Conservation (phyloP, 2,113 vertebrate genomes). For the Archilochus colubris region DNA sequence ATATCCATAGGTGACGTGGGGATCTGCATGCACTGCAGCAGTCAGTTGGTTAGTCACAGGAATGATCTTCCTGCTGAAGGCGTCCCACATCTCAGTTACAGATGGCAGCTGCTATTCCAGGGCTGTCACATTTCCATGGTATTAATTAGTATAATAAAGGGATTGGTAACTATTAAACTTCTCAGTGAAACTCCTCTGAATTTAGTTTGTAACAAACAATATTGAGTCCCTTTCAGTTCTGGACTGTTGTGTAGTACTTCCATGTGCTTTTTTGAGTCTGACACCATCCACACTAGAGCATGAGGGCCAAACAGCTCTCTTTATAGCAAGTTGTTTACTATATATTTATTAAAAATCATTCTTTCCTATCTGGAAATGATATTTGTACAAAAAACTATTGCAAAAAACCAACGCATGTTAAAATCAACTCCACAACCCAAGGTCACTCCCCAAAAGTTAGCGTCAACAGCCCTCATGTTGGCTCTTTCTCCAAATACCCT, state of each 20-base stretch:
- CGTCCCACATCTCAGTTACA: not conserved
- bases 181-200: not conserved
- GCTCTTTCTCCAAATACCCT: not conserved
- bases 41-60: conserved; percentile 19
- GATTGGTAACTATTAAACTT: not conserved
- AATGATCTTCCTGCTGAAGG: conserved; percentile 6
- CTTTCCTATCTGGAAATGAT: not conserved
- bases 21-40: not conserved
- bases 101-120: not conserved
- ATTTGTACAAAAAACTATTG: not conserved
- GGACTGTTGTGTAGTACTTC: not conserved
- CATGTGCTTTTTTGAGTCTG: accelerated
- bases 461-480: not conserved
- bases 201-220: not conserved
- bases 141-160: not conserved
- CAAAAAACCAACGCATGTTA: not conserved
- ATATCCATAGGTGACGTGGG: not conserved
- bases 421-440: not conserved
- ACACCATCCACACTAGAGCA: not conserved
- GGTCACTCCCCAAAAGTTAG: not conserved
- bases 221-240: not conserved
- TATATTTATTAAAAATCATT: not conserved
- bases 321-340: not conserved
- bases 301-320: not conserved
- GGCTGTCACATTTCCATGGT: not conserved